Evolutionary conservation across 1,140 invertebrate genomes (phyloP).

Genomic region (Drosophila truncata): DNA sequence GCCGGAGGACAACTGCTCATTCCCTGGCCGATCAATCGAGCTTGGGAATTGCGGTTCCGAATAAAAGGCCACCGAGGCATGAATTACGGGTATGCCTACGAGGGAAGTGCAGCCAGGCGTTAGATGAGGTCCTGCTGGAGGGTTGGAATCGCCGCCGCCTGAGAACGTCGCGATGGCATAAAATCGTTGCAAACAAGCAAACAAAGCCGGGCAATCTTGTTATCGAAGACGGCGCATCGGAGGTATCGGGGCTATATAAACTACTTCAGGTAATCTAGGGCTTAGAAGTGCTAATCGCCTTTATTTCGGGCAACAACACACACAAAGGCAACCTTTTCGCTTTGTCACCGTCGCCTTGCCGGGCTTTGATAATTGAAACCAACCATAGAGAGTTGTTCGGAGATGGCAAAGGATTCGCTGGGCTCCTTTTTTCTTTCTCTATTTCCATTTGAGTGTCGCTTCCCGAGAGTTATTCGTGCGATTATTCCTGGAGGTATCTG

Average conservation of each 20-base stretch:
- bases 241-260: conserved; percentile 63
- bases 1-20: conserved; percentile 38
- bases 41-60: conserved; percentile 69
- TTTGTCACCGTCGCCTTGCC: conserved; percentile 69
- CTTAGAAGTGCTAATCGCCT: conserved; percentile 83
- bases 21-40: conserved; percentile 57
- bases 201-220: conserved; percentile 69
- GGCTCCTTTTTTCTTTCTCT: conserved; percentile 4
- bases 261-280: conserved; percentile 83
- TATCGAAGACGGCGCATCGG: conserved; percentile 56
- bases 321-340: conserved; percentile 67
- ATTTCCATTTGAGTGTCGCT: conserved; percentile 47
- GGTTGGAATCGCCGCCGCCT: conserved; percentile 24
- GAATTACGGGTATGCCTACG: conserved; percentile 57
- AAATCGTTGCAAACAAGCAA: conserved; percentile 65
- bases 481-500: conserved; percentile 63
- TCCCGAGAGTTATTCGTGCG: conserved; percentile 75
- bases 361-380: conserved; percentile 81
- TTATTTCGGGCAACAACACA: conserved; percentile 62
- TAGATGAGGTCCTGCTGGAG: conserved; percentile 56
- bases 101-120: conserved; percentile 67
- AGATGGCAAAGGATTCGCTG: conserved; percentile 59
- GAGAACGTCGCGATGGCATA: conserved; percentile 9
- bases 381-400: conserved; percentile 65
- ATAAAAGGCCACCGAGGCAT: conserved; percentile 57